Conservation (phyloP, 2,797 vertebrate species). For the Rhinichthys osculus region DNA sequence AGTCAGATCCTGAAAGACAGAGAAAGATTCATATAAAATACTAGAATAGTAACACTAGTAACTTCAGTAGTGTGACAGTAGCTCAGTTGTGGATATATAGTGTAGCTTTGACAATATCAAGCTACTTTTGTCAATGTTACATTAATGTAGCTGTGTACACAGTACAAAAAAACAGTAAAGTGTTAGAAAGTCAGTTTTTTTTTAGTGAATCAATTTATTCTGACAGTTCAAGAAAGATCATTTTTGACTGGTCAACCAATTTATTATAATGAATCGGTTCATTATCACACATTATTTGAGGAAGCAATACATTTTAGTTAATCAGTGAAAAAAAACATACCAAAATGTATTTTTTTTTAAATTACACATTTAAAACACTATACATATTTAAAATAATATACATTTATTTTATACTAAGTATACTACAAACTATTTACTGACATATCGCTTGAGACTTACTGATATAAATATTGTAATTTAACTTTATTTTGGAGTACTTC, state of each 20-base stretch:
- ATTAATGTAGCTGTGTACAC: neutral
- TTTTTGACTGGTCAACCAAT: neutral
- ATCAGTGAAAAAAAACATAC: too few relatives aligned
- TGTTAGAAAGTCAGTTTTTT: neutral
- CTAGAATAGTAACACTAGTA: neutral
- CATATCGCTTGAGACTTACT: too few relatives aligned
- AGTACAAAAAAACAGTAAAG: neutral
- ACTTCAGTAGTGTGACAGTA: neutral
- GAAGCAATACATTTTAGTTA: neutral
- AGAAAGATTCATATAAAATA: neutral
- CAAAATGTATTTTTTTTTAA: too few relatives aligned
- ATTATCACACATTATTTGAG: too few relatives aligned
- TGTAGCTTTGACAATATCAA: neutral
- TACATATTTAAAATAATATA: too few relatives aligned
- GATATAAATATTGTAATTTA: too few relatives aligned
- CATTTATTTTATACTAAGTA: too few relatives aligned
- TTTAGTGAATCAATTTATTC: neutral
- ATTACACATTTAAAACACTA: too few relatives aligned
- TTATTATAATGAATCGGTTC: too few relatives aligned
- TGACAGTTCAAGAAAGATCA: neutral
- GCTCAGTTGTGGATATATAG: neutral
- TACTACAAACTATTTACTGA: too few relatives aligned
- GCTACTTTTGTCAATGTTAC: neutral
- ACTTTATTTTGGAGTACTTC: too few relatives aligned
- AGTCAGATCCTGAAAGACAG: slow-evolving; percentile 86